A percentile compares a stretch with the other conserved stretches of the same genome.
Conservation (phyloP, 2,113 vertebrate genomes). For the Coptodon rendalli region DNA sequence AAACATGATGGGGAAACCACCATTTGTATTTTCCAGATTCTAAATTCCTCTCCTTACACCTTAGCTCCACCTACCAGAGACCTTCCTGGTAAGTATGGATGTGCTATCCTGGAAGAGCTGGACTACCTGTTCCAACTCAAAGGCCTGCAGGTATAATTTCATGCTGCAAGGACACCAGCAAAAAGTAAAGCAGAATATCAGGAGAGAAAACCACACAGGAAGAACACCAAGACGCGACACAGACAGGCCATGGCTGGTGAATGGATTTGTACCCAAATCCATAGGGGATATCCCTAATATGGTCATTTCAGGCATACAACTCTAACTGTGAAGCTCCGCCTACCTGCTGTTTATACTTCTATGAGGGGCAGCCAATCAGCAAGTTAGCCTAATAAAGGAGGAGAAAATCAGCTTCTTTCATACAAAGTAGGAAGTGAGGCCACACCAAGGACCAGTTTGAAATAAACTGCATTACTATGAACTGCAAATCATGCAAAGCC, state of each 20-base stretch:
- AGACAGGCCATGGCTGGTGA: not conserved
- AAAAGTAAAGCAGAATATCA: not conserved
- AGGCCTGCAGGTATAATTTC: not conserved
- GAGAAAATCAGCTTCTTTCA: not conserved
- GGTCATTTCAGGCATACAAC: not conserved
- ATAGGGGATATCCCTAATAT: not conserved
- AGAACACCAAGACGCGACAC: not conserved
- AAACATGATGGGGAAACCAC: not conserved
- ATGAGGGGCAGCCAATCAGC: not conserved
- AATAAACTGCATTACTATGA: not conserved
- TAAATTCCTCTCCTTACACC: not conserved
- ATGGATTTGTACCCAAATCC: not conserved
- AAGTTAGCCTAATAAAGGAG: not conserved
- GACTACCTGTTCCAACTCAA: not conserved
- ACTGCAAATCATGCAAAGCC: not conserved
- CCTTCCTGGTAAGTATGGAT: not conserved
- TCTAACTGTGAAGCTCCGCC: not conserved
- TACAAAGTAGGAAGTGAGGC: not conserved
- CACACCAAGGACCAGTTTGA: not conserved
- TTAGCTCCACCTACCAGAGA: rapidly evolving
- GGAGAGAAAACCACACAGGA: not conserved
- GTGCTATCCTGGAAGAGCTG: not conserved
- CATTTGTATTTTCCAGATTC: not conserved
- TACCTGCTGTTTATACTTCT: not conserved
- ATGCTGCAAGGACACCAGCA: not conserved